Evolutionary conservation across 2,797 vertebrate species (phyloP).

Genomic region (Smutsia gigantea): DNA sequence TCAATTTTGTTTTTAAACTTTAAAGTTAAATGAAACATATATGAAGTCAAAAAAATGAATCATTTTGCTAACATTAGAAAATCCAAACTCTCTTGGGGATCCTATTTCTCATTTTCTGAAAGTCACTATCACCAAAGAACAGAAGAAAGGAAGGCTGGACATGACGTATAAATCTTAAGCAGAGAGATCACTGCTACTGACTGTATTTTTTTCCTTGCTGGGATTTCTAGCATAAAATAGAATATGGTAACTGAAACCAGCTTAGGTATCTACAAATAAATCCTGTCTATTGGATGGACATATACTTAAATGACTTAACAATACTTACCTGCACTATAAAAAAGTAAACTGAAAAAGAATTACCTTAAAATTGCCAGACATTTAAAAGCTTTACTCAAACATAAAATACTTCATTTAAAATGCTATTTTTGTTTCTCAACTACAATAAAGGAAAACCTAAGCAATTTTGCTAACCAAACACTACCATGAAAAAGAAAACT

Average conservation of each 20-base stretch:
- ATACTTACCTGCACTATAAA: conserved; percentile 53
- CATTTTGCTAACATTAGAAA: conserved; percentile 35
- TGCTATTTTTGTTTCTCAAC: conserved; percentile 5
- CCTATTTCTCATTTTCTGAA: conserved; percentile 12
- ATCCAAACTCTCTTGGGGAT: not conserved
- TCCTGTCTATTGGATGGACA: not conserved
- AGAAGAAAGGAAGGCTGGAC: not conserved
- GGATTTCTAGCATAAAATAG: not conserved
- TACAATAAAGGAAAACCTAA: conserved; percentile 28
- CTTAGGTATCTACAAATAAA: not conserved
- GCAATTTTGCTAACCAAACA: conserved; percentile 42
- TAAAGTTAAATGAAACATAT: not conserved
- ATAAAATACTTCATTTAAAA: conserved; percentile 57
- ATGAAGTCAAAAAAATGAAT: conserved; percentile 28
- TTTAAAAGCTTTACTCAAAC: conserved; percentile 42
- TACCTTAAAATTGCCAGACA: conserved; percentile 45
- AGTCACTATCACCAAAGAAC: conserved; percentile 27
- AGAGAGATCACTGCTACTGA: not conserved
- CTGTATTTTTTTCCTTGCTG: not conserved
- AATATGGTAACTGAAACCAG: not conserved
- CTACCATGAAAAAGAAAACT: conserved; percentile 1
- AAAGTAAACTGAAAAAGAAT: not conserved
- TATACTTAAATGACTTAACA: conserved; percentile 1
- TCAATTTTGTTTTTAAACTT: conserved; percentile 46
- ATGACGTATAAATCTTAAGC: not conserved